Percentiles rank a stretch among this genome's conserved stretches.
Evolutionary conservation across 37 sponge, comb jelly and placozoan species (phyloP).

Genomic region (Halisarca cf. caerulea): DNA sequence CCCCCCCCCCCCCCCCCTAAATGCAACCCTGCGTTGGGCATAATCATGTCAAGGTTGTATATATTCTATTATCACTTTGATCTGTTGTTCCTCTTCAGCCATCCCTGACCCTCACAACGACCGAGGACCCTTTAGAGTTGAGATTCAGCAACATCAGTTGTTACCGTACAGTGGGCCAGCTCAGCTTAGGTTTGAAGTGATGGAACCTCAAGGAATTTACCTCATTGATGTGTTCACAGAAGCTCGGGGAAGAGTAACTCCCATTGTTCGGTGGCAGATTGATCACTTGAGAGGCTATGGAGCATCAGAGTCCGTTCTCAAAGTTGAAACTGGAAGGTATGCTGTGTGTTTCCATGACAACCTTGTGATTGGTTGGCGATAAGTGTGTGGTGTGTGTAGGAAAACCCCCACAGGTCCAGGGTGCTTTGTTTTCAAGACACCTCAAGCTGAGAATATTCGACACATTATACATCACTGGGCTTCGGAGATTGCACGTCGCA

Average conservation of each 20-base stretch:
- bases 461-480: constrained; percentile 18
- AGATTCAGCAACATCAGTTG: background rate
- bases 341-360: background rate
- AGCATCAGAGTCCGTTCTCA: constrained; percentile 64
- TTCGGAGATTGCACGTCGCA: background rate
- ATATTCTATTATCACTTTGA: too few relatives aligned
- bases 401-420: constrained; percentile 25
- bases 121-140: background rate
- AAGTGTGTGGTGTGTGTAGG: background rate
- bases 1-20: too few relatives aligned
- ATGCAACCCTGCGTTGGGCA: too few relatives aligned
- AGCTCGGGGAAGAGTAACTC: background rate
- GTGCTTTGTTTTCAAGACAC: constrained; percentile 11
- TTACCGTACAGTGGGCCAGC: constrained; percentile 19
- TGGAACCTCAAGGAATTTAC: background rate
- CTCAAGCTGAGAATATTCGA: constrained; percentile 21
- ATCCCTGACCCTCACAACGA: constrained; percentile 25
- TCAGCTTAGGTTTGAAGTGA: constrained; percentile 9
- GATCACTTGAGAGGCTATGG: constrained; percentile 85
- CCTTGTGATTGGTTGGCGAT: background rate
- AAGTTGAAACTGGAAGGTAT: constrained; percentile 78
- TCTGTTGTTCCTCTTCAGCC: background rate
- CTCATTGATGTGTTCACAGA: background rate
- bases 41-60: too few relatives aligned
- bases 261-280: constrained; percentile 85